A percentile compares a stretch with the other conserved stretches of the same genome.
Conservation (phyloP, 2,797 vertebrate genomes). For the Siniperca undulata region DNA sequence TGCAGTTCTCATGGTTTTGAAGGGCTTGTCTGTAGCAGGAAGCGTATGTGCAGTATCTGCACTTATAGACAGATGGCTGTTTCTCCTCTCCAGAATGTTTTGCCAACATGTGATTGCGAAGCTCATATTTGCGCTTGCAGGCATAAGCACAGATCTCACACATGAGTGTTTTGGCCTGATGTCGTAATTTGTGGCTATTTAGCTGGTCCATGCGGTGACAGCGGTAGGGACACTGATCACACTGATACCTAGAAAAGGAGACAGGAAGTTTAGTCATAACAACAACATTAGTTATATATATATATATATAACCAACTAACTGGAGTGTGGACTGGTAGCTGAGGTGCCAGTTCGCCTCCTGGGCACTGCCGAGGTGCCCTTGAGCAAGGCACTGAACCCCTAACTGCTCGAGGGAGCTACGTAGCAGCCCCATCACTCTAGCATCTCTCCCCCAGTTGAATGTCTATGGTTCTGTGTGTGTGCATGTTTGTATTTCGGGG, state of each 20-base stretch:
- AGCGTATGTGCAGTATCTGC: slow-evolving; percentile 93
- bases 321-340: no score
- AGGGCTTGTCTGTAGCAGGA: slow-evolving; percentile 94
- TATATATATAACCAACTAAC: no score
- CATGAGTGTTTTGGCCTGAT: slow-evolving; percentile 95
- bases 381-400: no score
- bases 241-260: slow-evolving; percentile 88
- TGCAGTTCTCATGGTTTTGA: slow-evolving; percentile 97
- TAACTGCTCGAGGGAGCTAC: no score
- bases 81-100: slow-evolving; percentile 87
- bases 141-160: slow-evolving; percentile 96
- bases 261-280: background rate
- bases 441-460: no score
- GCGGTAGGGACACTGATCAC: slow-evolving; percentile 95
- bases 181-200: slow-evolving; percentile 96
- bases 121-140: slow-evolving; percentile 96
- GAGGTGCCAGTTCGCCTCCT: no score
- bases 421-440: no score
- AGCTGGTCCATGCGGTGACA: slow-evolving; percentile 97
- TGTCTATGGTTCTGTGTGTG: no score
- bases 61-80: slow-evolving; percentile 86
- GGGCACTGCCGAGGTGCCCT: no score
- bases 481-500: no score
- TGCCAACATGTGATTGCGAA: slow-evolving; percentile 93
- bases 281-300: background rate